Conservation (phyloP, 2,113 vertebrate species). For the Lamprotornis superbus region DNA sequence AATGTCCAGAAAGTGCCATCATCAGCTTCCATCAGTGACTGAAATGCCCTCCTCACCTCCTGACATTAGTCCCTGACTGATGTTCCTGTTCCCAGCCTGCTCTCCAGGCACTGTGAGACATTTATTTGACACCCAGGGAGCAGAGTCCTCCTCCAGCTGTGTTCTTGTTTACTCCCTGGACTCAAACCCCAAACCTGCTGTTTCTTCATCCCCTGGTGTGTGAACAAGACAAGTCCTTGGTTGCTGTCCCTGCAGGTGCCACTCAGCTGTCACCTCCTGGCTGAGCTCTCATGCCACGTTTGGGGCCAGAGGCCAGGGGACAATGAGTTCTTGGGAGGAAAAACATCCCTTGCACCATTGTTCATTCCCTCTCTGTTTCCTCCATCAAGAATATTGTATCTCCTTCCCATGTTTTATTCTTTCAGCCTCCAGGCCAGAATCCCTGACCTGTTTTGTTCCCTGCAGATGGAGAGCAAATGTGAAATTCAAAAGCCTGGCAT, state of each 20-base stretch:
- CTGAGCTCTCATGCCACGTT: neutral
- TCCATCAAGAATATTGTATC: accelerated
- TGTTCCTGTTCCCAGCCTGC: neutral
- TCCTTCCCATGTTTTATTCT: neutral
- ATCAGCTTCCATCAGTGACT: neutral
- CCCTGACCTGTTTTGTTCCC: neutral
- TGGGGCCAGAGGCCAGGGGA: neutral
- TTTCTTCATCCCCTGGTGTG: neutral
- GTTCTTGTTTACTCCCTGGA: neutral
- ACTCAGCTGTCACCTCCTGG: neutral
- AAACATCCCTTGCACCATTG: neutral
- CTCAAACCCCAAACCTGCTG: neutral
- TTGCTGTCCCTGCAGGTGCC: neutral
- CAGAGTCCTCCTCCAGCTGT: neutral
- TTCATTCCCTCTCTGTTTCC: neutral
- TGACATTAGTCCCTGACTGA: neutral
- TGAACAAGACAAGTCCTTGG: neutral
- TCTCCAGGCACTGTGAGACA: neutral
- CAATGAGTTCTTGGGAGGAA: neutral
- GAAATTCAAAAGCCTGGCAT: neutral
- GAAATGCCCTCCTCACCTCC: neutral
- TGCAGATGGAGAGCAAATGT: neutral
- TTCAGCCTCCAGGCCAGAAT: neutral
- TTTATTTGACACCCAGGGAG: neutral
- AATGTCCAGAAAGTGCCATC: neutral